A percentile compares a stretch with the other conserved stretches of the same genome.
phyloP scores from a whole-genome alignment of 2,797 vertebrate species.

The Leucoraja ocellata region DNA sequence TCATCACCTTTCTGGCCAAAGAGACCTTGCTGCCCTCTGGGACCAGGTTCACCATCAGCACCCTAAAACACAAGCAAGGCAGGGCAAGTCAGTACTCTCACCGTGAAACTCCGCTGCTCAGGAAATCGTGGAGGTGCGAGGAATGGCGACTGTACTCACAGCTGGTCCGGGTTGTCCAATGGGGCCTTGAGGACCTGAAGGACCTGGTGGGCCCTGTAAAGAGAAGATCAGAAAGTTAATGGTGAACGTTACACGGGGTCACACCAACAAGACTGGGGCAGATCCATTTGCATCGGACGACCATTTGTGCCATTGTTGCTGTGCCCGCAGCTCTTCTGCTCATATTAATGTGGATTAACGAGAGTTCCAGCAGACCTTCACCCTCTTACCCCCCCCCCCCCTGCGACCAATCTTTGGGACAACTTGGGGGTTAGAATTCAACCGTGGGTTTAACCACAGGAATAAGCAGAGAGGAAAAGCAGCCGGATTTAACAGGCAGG shows the following conservation, averaged over 20 bases:
- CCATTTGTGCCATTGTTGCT: neutral
- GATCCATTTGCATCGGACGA: neutral
- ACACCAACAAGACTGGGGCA: too few relatives aligned
- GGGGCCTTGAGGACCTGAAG: constrained; percentile 87
- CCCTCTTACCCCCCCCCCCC: neutral
- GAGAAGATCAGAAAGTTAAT: constrained; percentile 18
- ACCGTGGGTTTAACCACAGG: too few relatives aligned
- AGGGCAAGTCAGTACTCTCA: neutral
- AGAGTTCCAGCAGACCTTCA: neutral
- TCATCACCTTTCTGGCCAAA: constrained; percentile 98
- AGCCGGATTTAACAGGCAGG: neutral
- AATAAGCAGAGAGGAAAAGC: neutral
- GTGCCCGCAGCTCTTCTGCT: too few relatives aligned
- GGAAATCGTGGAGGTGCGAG: neutral
- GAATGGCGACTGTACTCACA: constrained; percentile 61
- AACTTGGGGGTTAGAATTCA: neutral
- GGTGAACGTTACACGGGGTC: neutral
- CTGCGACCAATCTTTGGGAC: neutral
- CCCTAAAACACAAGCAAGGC: constrained; percentile 59
- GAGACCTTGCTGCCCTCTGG: constrained; percentile 90
- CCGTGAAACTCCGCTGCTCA: neutral
- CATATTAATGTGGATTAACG: neutral
- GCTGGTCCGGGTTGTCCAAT: constrained; percentile 89
- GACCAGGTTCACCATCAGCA: constrained; percentile 88
- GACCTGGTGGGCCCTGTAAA: constrained; percentile 89